Evolutionary conservation across 2,113 vertebrate genomes (phyloP).

Genomic region (Notechis scutatus): DNA sequence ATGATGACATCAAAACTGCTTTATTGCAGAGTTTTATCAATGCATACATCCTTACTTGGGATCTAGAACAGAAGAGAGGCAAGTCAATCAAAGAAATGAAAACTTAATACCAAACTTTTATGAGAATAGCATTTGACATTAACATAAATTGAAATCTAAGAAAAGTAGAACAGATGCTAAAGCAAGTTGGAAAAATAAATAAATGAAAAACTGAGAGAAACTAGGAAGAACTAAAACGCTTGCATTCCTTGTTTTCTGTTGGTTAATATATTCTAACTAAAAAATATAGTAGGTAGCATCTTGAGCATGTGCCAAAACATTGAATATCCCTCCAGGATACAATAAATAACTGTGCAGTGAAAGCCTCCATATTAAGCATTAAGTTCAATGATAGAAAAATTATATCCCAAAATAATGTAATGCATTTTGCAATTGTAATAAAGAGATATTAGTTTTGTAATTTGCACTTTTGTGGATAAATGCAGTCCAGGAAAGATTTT

Average conservation of each 20-base stretch:
- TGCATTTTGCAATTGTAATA: neutral
- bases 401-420: neutral
- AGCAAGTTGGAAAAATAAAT: neutral
- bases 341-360: neutral
- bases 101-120: neutral
- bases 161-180: neutral
- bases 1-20: neutral
- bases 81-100: neutral
- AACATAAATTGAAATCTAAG: neutral
- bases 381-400: neutral
- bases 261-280: neutral
- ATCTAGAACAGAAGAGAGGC: neutral
- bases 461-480: neutral
- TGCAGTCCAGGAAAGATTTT: neutral
- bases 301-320: neutral
- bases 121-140: neutral
- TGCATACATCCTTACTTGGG: neutral
- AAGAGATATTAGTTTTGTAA: neutral
- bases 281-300: neutral
- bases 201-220: neutral
- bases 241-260: neutral
- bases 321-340: neutral
- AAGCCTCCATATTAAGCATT: neutral
- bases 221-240: neutral
- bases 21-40: neutral